phyloP scores from a whole-genome alignment of 1,140 invertebrate genomes.

The Drosophila tani region DNA sequence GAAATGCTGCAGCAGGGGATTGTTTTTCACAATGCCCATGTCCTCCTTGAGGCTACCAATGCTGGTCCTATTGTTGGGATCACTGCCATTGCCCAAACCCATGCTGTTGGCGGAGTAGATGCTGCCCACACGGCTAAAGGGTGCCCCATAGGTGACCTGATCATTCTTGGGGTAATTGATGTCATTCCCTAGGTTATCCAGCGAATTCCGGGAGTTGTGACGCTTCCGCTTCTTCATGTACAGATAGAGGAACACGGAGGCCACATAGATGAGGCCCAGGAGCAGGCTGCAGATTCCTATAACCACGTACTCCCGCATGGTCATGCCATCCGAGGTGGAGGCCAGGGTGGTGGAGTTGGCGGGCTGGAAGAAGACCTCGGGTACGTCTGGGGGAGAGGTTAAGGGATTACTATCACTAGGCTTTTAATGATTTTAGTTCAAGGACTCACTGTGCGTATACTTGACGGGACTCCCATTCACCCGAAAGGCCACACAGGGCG shows the following conservation, averaged over 20 bases:
- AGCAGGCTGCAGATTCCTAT: slow-evolving; percentile 92
- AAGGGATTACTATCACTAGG: background rate
- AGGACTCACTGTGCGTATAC: slow-evolving; percentile 88
- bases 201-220: slow-evolving; percentile 66
- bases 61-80: slow-evolving; percentile 62
- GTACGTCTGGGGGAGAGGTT: slow-evolving; percentile 87
- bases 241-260: slow-evolving; percentile 92
- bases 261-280: slow-evolving; percentile 92
- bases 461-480: slow-evolving; percentile 91
- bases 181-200: slow-evolving; percentile 73
- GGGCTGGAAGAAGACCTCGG: slow-evolving; percentile 91
- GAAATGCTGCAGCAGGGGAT: slow-evolving; percentile 90
- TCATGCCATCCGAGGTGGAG: slow-evolving; percentile 86
- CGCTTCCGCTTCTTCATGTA: slow-evolving; percentile 88
- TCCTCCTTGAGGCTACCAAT: slow-evolving; percentile 79
- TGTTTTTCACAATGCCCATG: slow-evolving; percentile 89
- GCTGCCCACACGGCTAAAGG: slow-evolving; percentile 74
- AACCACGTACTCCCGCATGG: slow-evolving; percentile 90
- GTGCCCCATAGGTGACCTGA: slow-evolving; percentile 79
- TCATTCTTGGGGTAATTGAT: slow-evolving; percentile 83
- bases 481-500: slow-evolving; percentile 93
- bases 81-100: slow-evolving; percentile 58
- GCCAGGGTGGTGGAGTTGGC: slow-evolving; percentile 87
- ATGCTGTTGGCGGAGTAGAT: slow-evolving; percentile 73
- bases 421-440: background rate